These are phyloP conservation scores for Ceramica pisi DNA, from an alignment of 2,888 invertebrate genomes.

Conservation along the genomic window DNA sequence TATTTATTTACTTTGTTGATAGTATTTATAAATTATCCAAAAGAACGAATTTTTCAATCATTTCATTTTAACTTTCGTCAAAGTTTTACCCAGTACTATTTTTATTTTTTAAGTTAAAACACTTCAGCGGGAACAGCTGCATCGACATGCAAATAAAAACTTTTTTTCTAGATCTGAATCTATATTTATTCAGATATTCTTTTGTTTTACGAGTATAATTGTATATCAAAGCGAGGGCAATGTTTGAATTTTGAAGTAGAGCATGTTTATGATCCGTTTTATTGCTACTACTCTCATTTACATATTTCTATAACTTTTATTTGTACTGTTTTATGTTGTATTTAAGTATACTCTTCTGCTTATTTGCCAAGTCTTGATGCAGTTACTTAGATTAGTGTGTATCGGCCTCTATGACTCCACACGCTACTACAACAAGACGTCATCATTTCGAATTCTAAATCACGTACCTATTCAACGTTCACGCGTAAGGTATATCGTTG, in stretches of 20 bases:
- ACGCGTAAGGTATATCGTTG: too few relatives aligned
- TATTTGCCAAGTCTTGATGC: too few relatives aligned
- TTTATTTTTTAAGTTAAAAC: too few relatives aligned
- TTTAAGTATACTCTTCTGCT: not conserved
- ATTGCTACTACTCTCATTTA: not conserved
- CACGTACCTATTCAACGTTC: too few relatives aligned
- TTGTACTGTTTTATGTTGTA: not conserved
- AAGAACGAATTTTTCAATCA: not conserved
- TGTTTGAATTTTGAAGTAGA: constrained; percentile 27
- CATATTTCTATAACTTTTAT: too few relatives aligned
- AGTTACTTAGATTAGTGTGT: too few relatives aligned
- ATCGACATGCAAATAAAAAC: constrained; percentile 12
- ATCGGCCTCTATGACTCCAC: too few relatives aligned
- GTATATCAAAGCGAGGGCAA: not conserved
- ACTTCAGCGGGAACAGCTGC: not conserved
- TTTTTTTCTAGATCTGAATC: not conserved
- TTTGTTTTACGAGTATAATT: constrained; percentile 10
- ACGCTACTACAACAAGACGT: too few relatives aligned
- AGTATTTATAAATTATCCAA: not conserved
- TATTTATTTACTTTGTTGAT: too few relatives aligned
- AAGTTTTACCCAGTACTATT: not conserved
- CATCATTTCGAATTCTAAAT: too few relatives aligned
- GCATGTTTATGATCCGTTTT: constrained; percentile 1
- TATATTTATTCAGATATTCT: constrained; percentile 7
- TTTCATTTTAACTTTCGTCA: not conserved